A percentile compares a stretch with the other conserved stretches of the same genome.
phyloP scores from a whole-genome alignment of 2,113 vertebrate genomes.

The Equus przewalskii region DNA sequence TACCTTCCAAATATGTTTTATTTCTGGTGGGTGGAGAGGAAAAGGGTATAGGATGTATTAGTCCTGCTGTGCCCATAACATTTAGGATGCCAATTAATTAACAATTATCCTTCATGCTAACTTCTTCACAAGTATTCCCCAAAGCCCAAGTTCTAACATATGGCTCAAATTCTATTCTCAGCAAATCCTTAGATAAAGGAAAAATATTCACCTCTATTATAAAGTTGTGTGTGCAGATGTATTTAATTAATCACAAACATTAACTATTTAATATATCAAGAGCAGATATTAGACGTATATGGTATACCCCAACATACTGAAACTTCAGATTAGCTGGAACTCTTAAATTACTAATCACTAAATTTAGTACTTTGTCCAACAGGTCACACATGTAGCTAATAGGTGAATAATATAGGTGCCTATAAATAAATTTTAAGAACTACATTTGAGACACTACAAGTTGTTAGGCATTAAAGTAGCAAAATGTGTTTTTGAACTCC shows the following conservation, averaged over 20 bases:
- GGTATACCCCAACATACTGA: neutral
- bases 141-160: constrained; percentile 53
- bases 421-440: constrained; percentile 21
- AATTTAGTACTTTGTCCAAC: neutral
- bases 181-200: constrained; percentile 56
- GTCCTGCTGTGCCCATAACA: neutral
- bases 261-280: neutral
- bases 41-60: neutral
- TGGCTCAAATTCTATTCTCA: constrained; percentile 44
- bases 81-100: constrained; percentile 31
- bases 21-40: neutral
- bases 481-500: constrained; percentile 57
- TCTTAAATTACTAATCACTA: constrained; percentile 37
- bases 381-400: neutral
- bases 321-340: neutral
- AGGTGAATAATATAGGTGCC: neutral
- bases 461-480: neutral
- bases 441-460: neutral
- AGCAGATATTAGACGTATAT: neutral
- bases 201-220: neutral
- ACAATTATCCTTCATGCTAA: neutral
- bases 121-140: neutral
- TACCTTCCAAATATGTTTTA: constrained; percentile 1
- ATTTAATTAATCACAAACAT: constrained; percentile 24
- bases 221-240: neutral